Conservation (phyloP, 2,888 invertebrate species). For the Amaurobius ferox region DNA sequence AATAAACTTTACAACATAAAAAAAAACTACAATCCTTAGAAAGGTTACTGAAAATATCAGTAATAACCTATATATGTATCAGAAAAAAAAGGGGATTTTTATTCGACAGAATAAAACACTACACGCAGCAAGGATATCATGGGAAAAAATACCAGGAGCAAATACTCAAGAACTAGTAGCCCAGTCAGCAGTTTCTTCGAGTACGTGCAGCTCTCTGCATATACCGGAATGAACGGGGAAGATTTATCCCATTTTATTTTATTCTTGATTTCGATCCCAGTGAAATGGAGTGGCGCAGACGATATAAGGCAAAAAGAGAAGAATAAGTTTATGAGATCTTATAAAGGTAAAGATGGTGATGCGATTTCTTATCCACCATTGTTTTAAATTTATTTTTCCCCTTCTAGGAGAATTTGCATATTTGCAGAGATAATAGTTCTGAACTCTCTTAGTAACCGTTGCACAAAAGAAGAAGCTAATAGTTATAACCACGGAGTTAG, state of each 20-base stretch:
- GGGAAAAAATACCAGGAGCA: not conserved
- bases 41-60: not conserved
- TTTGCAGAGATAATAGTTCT: too few species aligned
- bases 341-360: too few species aligned
- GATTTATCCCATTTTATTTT: not conserved
- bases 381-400: too few species aligned
- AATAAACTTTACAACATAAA: too few species aligned
- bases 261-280: not conserved
- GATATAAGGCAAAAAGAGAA: not conserved
- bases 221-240: not conserved
- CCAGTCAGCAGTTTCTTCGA: not conserved
- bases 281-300: constrained; percentile 1
- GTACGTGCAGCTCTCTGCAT: not conserved
- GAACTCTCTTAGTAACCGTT: too few species aligned
- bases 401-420: too few species aligned
- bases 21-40: too few species aligned
- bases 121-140: not conserved
- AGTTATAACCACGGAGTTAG: too few species aligned
- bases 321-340: not conserved
- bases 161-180: not conserved
- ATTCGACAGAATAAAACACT: not conserved
- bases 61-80: not conserved
- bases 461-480: too few species aligned
- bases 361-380: too few species aligned
- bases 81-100: not conserved